Base-by-base conservation (phyloP, 1,140 invertebrate species). In the Hyles vespertilio region DNA sequence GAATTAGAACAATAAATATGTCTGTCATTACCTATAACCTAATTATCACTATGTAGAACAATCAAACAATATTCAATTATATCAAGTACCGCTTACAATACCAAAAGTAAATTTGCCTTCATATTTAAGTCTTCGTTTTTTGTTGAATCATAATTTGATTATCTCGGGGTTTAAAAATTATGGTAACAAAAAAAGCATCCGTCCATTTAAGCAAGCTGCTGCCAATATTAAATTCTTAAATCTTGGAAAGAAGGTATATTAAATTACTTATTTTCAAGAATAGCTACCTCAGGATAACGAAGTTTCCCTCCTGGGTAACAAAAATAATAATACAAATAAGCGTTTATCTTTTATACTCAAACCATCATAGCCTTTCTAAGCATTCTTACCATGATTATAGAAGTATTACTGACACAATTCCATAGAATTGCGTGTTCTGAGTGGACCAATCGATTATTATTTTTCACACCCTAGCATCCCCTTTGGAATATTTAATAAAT, bases 211-310 rank as follows among this genome's bases (percentile, higher is more conserved):
- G 63, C 74, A 77, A 76, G 72, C 74, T 80, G 77, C 69, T 76
- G 65, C 77, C 67, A 65, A 77, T 77, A 77, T 74, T 77, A 77
- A 71, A 77, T 74, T 77, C 68, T 73, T 67, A 71, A 76, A 76
- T 70, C 73, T 65, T 57, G 63, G 56, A 47, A 57, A 67, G 44
- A 63, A 56, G 63, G 69, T 70, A 58, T 62, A 67, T 71, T 63
- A 68, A 69, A 69, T 72, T 72, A 56, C 59, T 69, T 64, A 51
- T 63, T 58, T 54, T 43, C n/a, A 40, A 53, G 51, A 53, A 53
- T 43, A 46, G 22, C 32, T 32, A 5, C 33, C 36, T 12, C 36
- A 51, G n/a, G 11, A 43, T 53, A 5, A 53, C 34, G 32, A 51
- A 51, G 50, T 51, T 10, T 34, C 34, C 34, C 50, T 40, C 50